Percentiles rank a stretch among this genome's conserved stretches.
Conservation (phyloP, 2,888 invertebrate genomes). For the Athripsodes cinereus region DNA sequence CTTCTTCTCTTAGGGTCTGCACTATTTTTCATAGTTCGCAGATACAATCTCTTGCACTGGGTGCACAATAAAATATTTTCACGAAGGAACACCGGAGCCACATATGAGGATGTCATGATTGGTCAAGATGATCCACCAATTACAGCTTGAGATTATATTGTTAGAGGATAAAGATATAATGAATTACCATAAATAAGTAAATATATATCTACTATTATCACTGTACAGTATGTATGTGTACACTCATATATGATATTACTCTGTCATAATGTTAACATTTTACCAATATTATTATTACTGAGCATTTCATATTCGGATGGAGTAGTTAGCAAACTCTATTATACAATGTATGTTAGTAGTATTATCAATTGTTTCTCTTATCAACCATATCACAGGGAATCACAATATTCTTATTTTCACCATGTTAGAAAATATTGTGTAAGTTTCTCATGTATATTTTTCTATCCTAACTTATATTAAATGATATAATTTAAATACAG, state of each 20-base stretch:
- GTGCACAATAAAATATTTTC: constrained; percentile 40
- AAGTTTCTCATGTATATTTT: no score
- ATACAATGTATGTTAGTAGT: no score
- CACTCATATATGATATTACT: no score
- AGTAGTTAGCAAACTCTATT: background rate
- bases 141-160: constrained; percentile 35
- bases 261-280: background rate
- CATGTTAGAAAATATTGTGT: no score
- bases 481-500: no score
- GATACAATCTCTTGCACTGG: constrained; percentile 44
- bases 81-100: constrained; percentile 41
- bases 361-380: no score
- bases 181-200: background rate
- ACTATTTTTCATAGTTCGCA: constrained; percentile 41
- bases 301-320: background rate
- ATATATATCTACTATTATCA: background rate
- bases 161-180: background rate
- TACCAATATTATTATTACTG: background rate
- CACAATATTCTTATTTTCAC: no score
- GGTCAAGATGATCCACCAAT: constrained; percentile 49
- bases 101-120: constrained; percentile 52
- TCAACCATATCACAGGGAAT: no score
- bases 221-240: background rate
- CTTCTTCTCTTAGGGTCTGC: constrained; percentile 40
- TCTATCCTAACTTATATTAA: no score